A percentile compares a stretch with the other conserved stretches of the same genome.
phyloP scores from a whole-genome alignment of 2,113 vertebrate genomes.

The Gallinago undulata region DNA sequence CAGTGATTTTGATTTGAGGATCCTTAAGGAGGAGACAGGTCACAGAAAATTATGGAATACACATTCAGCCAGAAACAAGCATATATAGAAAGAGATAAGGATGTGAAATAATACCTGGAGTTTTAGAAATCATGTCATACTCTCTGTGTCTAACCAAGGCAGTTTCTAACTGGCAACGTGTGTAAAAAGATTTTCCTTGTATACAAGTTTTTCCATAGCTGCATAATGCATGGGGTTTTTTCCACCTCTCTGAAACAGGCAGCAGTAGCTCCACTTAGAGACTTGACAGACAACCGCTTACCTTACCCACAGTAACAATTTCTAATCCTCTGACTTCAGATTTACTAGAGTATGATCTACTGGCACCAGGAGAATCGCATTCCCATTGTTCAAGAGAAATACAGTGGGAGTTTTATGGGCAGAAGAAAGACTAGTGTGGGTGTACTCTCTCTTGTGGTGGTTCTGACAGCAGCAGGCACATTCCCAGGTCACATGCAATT shows the following conservation, averaged over 20 bases:
- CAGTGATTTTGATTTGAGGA: background rate
- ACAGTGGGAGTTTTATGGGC: background rate
- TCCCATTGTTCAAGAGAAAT: background rate
- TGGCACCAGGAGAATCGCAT: background rate
- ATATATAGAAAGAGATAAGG: background rate
- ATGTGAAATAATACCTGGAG: background rate
- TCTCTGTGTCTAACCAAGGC: background rate
- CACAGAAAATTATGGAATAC: background rate
- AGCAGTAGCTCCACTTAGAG: background rate
- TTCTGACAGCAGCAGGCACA: background rate
- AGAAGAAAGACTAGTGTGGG: background rate
- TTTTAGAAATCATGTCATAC: background rate
- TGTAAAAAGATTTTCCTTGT: background rate
- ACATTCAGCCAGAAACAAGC: background rate
- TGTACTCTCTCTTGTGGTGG: fast-evolving
- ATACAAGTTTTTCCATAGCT: background rate
- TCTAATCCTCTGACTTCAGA: background rate
- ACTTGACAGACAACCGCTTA: background rate
- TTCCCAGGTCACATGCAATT: background rate
- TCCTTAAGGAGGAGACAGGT: background rate
- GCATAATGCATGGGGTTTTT: background rate
- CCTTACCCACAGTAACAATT: background rate
- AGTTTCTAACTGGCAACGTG: background rate
- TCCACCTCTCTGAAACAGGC: background rate
- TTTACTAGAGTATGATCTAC: background rate